phyloP scores from a whole-genome alignment of 2,113 vertebrate genomes.

The Leptobrachium ailaonicum region DNA sequence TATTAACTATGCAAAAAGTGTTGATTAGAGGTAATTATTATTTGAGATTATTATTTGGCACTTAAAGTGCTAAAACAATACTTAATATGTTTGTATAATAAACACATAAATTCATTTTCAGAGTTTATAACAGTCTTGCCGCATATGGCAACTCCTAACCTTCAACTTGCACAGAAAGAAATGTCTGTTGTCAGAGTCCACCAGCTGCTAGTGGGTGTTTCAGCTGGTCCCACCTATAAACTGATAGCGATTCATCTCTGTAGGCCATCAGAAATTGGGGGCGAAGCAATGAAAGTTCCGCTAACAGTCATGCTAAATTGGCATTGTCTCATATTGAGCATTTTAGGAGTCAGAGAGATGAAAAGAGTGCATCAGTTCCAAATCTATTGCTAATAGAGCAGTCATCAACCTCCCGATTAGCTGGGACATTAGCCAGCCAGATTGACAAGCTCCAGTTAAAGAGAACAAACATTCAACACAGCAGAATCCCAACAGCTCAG shows the following conservation, averaged over 20 bases:
- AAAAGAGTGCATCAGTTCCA: conserved; percentile 31
- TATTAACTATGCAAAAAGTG: too few relatives aligned
- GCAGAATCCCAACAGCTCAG: conserved; percentile 30
- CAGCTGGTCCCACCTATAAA: background rate
- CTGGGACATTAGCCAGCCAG: conserved; percentile 32
- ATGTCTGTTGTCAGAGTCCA: conserved; percentile 40
- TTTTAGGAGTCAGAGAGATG: background rate
- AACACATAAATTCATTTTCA: background rate
- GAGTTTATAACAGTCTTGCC: background rate
- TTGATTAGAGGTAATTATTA: background rate
- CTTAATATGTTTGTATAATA: background rate
- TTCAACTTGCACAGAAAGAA: background rate
- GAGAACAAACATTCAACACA: conserved; percentile 48
- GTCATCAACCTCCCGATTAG: conserved; percentile 25
- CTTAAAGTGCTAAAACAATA: background rate
- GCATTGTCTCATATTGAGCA: conserved; percentile 48
- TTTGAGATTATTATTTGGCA: background rate
- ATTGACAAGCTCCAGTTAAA: conserved; percentile 51
- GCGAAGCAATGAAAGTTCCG: conserved; percentile 32
- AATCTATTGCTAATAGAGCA: conserved; percentile 25
- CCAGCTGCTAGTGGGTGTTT: conserved; percentile 19
- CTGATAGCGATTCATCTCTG: conserved; percentile 8
- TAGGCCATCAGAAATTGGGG: conserved; percentile 20
- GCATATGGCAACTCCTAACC: conserved; percentile 13
- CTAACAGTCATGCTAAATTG: conserved; percentile 53